Conservation (phyloP, 37 sponge, comb jelly and placozoan genomes). For the Dysidea cf. avara region DNA sequence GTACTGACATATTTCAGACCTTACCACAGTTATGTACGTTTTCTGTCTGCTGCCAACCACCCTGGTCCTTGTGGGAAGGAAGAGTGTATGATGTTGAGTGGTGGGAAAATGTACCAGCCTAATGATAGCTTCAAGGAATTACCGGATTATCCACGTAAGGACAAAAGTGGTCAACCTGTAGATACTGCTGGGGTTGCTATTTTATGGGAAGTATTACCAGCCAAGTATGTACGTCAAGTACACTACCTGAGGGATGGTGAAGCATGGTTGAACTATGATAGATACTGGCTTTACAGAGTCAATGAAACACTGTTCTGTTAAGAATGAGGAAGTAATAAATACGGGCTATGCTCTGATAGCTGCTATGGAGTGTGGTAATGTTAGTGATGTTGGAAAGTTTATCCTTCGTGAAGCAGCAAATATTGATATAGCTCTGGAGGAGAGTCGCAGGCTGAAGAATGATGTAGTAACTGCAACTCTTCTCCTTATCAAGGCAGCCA, state of each 20-base stretch:
- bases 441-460: constrained; percentile 26
- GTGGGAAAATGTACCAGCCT: constrained; percentile 54
- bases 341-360: constrained; percentile 43
- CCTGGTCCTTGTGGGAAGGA: constrained; percentile 62
- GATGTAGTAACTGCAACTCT: constrained; percentile 55
- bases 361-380: constrained; percentile 50
- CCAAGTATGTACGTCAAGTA: constrained; percentile 57
- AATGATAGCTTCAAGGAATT: too few species aligned
- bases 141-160: not conserved
- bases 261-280: too few species aligned
- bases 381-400: constrained; percentile 60
- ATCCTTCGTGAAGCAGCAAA: constrained; percentile 50
- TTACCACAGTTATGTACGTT: constrained; percentile 66
- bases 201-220: constrained; percentile 63
- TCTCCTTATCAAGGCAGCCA: constrained; percentile 60
- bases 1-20: constrained; percentile 59
- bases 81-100: constrained; percentile 67
- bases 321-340: too few species aligned
- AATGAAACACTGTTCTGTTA: too few species aligned
- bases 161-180: constrained; percentile 35
- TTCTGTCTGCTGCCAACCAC: constrained; percentile 47
- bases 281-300: too few species aligned
- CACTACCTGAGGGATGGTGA: too few species aligned
- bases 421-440: constrained; percentile 41
- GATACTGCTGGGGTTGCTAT: constrained; percentile 48